Base-by-base conservation (phyloP, 2,113 vertebrate genomes). In the Sylvilagus bachmani region DNA sequence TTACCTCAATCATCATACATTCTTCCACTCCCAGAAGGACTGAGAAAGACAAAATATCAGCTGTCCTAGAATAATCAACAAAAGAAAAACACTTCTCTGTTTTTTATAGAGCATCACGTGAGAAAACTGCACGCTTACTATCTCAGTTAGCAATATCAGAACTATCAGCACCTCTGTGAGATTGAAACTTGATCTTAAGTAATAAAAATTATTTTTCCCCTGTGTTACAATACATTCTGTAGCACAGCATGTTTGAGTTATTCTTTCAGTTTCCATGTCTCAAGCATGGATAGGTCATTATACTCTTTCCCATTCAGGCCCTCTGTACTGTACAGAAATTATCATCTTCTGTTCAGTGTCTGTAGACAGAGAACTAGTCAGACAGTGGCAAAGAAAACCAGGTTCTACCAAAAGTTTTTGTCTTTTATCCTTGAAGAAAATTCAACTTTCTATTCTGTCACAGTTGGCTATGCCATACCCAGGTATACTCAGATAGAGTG, bases 101-200 rank as follows among this genome's bases (percentile, higher is more conserved):
- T 95, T 74, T 27, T 81, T 90, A 3, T 33, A 62, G 10, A 78
- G 6, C 6, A 51, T 69, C 21, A 33, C 53, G 49, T 89, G 66
- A 93, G 61, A 96, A 92, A 93, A 93, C 80, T 29, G 74, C 10
- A 85, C 7, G 75, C 13, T 27, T 85, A 27, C 83, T 93, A 93
- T 93, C 27, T 75, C 61, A 84, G 44, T 75, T 61, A 87, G 19
- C 71, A 83, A 33, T 77, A 75, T 69, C 77, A 79, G 53, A 86
- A 71, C 27, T 88, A 62, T 79, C 82, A 82, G 24, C 38, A 74
- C 29, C 22, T 36, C 6, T 38, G 29, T 86, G 33, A 71, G 12
- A 91, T 5, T 81, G 33, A 95, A 94, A 90, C 36, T 69, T 17
- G 38, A 73, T 25, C 9, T 14, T 25, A 86, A 25, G 19, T 66